Evolutionary conservation across 2,888 invertebrate species (phyloP), one percentile per base, ranked within the genome.

Genomic region (Amorpha juglandis): DNA sequence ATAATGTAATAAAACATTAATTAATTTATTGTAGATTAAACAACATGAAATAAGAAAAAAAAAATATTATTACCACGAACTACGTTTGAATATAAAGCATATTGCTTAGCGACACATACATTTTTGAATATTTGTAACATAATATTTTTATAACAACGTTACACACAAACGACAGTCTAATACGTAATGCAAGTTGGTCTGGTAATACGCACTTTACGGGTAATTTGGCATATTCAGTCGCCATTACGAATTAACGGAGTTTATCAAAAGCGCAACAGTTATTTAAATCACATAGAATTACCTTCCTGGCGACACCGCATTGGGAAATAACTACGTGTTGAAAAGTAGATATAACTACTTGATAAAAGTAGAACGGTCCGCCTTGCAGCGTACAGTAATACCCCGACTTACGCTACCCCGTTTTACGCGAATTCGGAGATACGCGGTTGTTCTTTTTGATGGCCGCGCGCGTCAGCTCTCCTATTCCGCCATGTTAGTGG

Each of bases 211-310:
- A 27, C 48, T 35, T 63, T 35, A 35, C 48, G 47, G 48, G 48
- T 63, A 63, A 48, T 63, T 63, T 63, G 35, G 35, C 35, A 48
- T 47, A 63, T 63, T 63, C 33, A 35, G 45, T 27, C 62, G 47
- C 62, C 62, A 63, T 48, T 58, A 58, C 42, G 63, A 63, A 48
- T 48, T 63, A 63, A 63, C 27, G 63, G 48, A 63, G 47, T 48
- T 63, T 63, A 63, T 63, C 51, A 63, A 51, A 50, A 48, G 51
- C 35, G 51, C 38, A 63, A 38, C 63, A 63, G 48, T 69, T 67
- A 38, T 67, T 66, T 63, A 52, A 63, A 65, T 53, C 62, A 38
- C 65, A 70, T 68, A 64, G 69, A 75, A 74, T 70, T 63, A 38
- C 68, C 70, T 64, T 68, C 69, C 66, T 62, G 38, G 42, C 58